phyloP scores from a whole-genome alignment of 2,888 invertebrate genomes.

The Craniophora ligustri region DNA sequence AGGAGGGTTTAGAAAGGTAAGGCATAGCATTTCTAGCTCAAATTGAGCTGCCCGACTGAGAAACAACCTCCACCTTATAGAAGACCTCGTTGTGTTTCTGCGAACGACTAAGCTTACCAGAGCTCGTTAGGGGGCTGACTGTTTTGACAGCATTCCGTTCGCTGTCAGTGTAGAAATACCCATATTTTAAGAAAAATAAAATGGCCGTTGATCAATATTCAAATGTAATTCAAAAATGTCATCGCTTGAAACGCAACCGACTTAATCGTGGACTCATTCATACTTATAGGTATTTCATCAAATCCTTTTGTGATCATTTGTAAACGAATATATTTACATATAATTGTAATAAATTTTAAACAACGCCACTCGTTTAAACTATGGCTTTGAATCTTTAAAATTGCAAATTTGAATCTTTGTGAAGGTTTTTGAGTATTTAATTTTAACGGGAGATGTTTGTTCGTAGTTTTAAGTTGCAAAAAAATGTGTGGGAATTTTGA shows the following conservation, averaged over 20 bases:
- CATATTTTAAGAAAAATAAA: too few relatives aligned
- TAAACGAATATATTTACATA: conserved; percentile 53
- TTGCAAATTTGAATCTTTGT: conserved; percentile 46
- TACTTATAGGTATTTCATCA: conserved; percentile 35
- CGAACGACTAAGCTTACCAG: too few relatives aligned
- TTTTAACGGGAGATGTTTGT: conserved; percentile 29
- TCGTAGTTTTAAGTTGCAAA: conserved; percentile 19
- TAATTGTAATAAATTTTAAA: conserved; percentile 44
- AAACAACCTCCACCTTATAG: too few relatives aligned
- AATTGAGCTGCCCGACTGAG: too few relatives aligned
- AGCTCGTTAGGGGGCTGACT: too few relatives aligned
- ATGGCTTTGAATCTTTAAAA: conserved; percentile 37
- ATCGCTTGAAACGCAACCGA: conserved; percentile 19
- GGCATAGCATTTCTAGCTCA: too few relatives aligned
- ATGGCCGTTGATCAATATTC: conserved; percentile 38
- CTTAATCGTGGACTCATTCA: conserved; percentile 33
- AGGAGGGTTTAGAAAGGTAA: too few relatives aligned
- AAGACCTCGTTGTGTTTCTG: too few relatives aligned
- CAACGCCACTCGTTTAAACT: conserved; percentile 17
- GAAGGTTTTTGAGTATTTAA: conserved; percentile 17
- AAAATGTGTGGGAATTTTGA: conserved; percentile 25
- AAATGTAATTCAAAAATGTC: conserved; percentile 49
- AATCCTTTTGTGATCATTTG: conserved; percentile 49
- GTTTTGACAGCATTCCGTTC: too few relatives aligned
- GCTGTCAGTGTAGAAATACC: too few relatives aligned